Evolutionary conservation across 2,113 vertebrate species (phyloP), one percentile per base, ranked within the genome.

Genomic region (Chionis minor): DNA sequence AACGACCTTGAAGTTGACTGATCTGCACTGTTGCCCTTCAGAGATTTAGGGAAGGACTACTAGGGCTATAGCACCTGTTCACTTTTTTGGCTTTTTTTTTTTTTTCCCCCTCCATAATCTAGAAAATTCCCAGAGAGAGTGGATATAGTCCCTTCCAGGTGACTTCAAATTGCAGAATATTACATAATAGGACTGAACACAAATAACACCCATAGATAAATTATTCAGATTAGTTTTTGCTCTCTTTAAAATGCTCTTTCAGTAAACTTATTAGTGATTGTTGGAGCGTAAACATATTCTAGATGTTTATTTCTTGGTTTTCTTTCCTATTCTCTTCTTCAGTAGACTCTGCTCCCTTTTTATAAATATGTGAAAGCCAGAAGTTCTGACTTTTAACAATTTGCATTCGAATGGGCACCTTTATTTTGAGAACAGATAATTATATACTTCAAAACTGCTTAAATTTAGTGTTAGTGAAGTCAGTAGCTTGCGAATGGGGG

Each of bases 341-440:
- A 67, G 20, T 70, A 75, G 32, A 62, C 17, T 72, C 23, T 80
- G 13, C 33, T 77, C 20, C 88, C 58, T 82, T 86, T 92, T 90
- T 93, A 74, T 63, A 81, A 93, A 63, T 71, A 49, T 32, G 21
- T 66, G 85, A 78, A 97, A 96, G 42, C n/a, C 52, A 69, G 16
- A 94, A 83, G 22, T 86, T 95, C 54, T 94, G 72, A 67, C 51
- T 87, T 85, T 24, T 73, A 91, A 92, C 32, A 93, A 91, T 92
- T 93, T 95, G 24, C 73, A 94, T 95, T 96, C 85, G 93, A 86
- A 89, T 89, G n/a, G 51, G 35, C 83, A 81, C 66, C 70, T 79
- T 92, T 89, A 66, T 96, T 93, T 88, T 94, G 80, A 80, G 35
- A 95, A 81, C 23, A 62, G 38, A 92, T 81, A 21, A 94, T 66